A percentile compares a stretch with the other conserved stretches of the same genome.
Conservation (phyloP, 2,113 vertebrate species). For the Notothenia coriiceps region DNA sequence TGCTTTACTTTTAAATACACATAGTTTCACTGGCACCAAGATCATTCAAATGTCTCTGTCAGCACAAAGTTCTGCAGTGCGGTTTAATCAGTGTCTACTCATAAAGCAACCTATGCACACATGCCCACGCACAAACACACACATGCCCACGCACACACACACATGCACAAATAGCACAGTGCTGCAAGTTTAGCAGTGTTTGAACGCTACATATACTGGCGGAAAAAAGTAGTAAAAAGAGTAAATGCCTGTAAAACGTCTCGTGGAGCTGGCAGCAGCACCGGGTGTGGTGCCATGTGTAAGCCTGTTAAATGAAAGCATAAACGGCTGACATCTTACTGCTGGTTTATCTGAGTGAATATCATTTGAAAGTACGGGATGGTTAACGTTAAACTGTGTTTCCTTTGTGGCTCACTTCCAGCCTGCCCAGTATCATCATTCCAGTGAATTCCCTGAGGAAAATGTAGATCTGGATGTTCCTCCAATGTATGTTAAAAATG, state of each 20-base stretch:
- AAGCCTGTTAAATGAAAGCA: conserved; percentile 42
- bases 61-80: conserved; percentile 49
- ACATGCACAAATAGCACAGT: conserved; percentile 1
- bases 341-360: neutral
- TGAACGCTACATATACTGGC: conserved; percentile 43
- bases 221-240: conserved; percentile 71
- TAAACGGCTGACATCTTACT: conserved; percentile 23
- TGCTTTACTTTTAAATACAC: conserved; percentile 9
- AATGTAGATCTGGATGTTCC: conserved; percentile 18
- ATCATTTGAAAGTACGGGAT: neutral
- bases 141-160: neutral
- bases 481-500: neutral
- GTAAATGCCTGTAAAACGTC: conserved; percentile 59
- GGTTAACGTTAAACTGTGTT: neutral
- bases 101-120: conserved; percentile 43
- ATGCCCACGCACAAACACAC: neutral
- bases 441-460: conserved; percentile 57
- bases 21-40: neutral
- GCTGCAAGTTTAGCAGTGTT: conserved; percentile 42
- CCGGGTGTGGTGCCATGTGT: conserved; percentile 52
- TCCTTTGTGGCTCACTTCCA: conserved; percentile 33
- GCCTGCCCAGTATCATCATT: conserved; percentile 49
- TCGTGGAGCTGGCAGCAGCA: conserved; percentile 42
- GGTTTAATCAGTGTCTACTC: conserved; percentile 57
- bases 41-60: conserved; percentile 28